Base-by-base conservation (phyloP, 2,797 vertebrate species). In the Ptychadena robeensis region DNA sequence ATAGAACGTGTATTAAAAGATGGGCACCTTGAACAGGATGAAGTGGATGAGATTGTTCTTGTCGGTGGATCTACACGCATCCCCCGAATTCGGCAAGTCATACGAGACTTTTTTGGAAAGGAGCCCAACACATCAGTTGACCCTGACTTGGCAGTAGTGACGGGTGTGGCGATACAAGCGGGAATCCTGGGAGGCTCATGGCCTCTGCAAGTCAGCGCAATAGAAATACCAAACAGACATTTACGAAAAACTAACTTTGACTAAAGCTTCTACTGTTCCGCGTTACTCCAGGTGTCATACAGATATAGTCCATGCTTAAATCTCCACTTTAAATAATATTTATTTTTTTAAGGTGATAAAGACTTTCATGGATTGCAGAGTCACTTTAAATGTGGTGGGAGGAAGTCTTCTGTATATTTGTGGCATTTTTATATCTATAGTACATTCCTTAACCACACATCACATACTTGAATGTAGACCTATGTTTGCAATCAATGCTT, bases 61-160 rank as follows among this genome's bases (percentile, higher is more conserved):
- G 98, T 99, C 0, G 98, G 98, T 1, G 98, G 98, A 0, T 99
- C 98, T 53, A 99, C 98, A 0, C 93, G 98, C 82, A 99, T 99
- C 87, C 98, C 98, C 0, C 93, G 92, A 18, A 97, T 99, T 86
- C 94, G 96, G 63, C 91, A 89, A 86, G 93, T 99, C 79, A 98
- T 99, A 86, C 91, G 69, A 1, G 93, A 98, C 76, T 99, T 94
- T 90, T 99, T 99, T 86, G 94, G 94, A 37, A 99, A 98, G 91
- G 93, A 98, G 15, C 97, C 97, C 18, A 99, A 99, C 91, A 99
- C 96, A 0, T 96, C 96, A 0, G 96, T 99, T 38, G 97, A 99
- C 90, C 98, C 98, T 0, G 98, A 99, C 88, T 88, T 99, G 85
- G 98, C 98, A 0, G 98, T 99, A 86, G 98, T 99, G 22, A 99